Evolutionary conservation across 2,797 vertebrate genomes (phyloP).

Genomic region (Chromis chromis): DNA sequence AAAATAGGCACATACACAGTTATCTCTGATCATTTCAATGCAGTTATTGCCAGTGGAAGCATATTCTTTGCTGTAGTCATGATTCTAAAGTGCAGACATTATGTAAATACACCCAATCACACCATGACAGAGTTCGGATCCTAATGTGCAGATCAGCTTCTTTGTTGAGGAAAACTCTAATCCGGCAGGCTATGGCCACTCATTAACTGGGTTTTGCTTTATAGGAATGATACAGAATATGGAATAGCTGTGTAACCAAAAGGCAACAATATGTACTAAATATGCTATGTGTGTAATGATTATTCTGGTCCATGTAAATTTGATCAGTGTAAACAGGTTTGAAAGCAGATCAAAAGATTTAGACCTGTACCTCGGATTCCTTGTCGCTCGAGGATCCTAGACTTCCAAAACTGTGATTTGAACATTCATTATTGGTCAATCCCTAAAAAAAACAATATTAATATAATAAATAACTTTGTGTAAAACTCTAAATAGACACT

Average conservation of each 20-base stretch:
- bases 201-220: not conserved
- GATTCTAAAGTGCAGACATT: not conserved
- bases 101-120: no score
- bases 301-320: not conserved
- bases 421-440: conserved; percentile 98
- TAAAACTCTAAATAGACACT: not conserved
- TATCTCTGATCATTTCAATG: not conserved
- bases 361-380: conserved; percentile 91
- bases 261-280: not conserved
- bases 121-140: not conserved
- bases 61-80: not conserved
- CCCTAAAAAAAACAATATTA: conserved; percentile 79
- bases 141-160: not conserved
- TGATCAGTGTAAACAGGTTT: not conserved
- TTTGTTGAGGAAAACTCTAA: not conserved
- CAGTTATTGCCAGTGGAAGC: no score
- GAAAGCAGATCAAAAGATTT: not conserved
- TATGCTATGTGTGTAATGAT: not conserved
- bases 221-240: not conserved
- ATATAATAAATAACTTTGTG: not conserved
- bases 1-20: not conserved
- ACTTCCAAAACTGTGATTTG: conserved; percentile 99
- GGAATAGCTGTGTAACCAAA: not conserved
- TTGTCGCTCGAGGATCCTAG: conserved; percentile 98
- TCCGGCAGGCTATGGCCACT: not conserved